Evolutionary conservation across 1,140 invertebrate species (phyloP), one percentile per base, ranked within the genome.

Genomic region (Lethrus apterus): DNA sequence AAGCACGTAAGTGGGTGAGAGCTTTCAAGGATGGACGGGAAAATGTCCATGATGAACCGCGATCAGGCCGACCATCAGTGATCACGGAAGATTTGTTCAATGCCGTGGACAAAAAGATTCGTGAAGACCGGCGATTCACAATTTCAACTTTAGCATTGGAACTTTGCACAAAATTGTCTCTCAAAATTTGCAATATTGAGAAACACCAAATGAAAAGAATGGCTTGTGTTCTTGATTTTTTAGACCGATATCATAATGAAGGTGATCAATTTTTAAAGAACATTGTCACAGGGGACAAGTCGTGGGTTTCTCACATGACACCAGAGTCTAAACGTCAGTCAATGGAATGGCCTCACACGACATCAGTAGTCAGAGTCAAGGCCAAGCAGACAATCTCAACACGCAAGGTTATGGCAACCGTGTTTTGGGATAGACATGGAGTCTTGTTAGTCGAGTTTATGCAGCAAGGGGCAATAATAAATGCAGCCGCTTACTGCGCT

Each of bases 231-330:
- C 29, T 48, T 21, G 44, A 17, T 14, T 56, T 56, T 32, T 31
- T 56, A 21, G 18, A 51, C 33, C 48, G 47, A 13, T 47, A 53
- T 33, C 11, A 33, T 21, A 30, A 26, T 1, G 52, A 56, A 44
- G 54, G 31, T 19, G 46, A 54, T 43, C 17, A 54, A 19, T 56
- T 56, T 44, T 41, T 48, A 47, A 46, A 33, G 24, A 44, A 46
- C 2, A 54, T 54, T 44, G 34, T 44, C 23, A 56, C 51, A 18
- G 51, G 49, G 26, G 46, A 56, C 31, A 49, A 56, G 45, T 54
- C 42, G 26, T 54, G 36, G 33, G 42, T 51, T 17, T 15, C 40
- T 29, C n/a, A 29, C 23, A 29, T 4, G 5, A 42, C 40, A 10
- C 2, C 40, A 15, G 24, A 26, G 14, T 42, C 21, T 15, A 42